phyloP scores from a whole-genome alignment of 2,888 invertebrate genomes.

The Beris morrisii region DNA sequence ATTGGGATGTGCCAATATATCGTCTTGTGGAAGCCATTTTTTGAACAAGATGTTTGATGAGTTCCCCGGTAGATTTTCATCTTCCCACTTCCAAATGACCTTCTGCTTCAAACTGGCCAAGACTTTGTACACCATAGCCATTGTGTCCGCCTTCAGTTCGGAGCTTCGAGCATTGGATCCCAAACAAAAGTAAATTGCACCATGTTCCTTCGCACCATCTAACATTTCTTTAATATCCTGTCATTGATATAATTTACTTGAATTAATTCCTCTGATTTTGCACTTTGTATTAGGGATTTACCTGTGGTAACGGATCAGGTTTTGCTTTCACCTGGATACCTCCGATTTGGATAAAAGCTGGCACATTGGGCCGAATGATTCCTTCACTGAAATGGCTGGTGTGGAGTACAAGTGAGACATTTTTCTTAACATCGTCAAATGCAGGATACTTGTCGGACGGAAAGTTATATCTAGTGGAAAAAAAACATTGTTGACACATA shows the following conservation, averaged over 20 bases:
- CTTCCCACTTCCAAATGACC: slow-evolving; percentile 58
- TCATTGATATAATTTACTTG: neutral
- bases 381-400: slow-evolving; percentile 53
- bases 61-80: slow-evolving; percentile 38
- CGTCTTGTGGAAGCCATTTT: slow-evolving; percentile 72
- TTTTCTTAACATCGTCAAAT: slow-evolving; percentile 45
- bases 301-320: slow-evolving; percentile 48
- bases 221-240: slow-evolving; percentile 48
- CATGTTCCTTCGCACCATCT: slow-evolving; percentile 47
- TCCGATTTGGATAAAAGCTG: slow-evolving; percentile 50
- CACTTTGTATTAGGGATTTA: slow-evolving; percentile 30
- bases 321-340: slow-evolving; percentile 52
- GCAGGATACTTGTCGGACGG: slow-evolving; percentile 43
- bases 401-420: slow-evolving; percentile 49
- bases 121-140: slow-evolving; percentile 59
- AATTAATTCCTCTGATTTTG: too few species aligned
- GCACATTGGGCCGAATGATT: slow-evolving; percentile 50
- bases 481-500: neutral
- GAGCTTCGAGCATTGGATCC: slow-evolving; percentile 55
- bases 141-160: slow-evolving; percentile 59
- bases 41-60: slow-evolving; percentile 53
- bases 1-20: slow-evolving; percentile 65
- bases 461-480: slow-evolving; percentile 44
- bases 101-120: slow-evolving; percentile 64
- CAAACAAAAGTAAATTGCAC: slow-evolving; percentile 56